Evolutionary conservation across 1,140 invertebrate species (phyloP).

Genomic region (Drosophila orena): DNA sequence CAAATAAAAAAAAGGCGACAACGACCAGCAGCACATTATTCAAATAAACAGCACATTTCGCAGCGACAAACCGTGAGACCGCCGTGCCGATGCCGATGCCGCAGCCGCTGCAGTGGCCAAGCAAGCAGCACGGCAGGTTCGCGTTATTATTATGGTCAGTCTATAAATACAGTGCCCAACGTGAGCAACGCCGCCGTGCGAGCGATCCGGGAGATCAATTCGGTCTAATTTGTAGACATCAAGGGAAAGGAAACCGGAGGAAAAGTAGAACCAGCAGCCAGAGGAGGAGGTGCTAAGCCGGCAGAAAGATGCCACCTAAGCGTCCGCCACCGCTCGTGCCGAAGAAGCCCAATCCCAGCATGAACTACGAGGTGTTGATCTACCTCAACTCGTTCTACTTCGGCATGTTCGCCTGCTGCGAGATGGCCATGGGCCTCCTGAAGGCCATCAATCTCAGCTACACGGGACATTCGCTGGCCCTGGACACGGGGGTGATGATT

Average conservation of each 20-base stretch:
- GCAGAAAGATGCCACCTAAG: constrained; percentile 71
- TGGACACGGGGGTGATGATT: constrained; percentile 91
- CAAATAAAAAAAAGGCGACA: constrained; percentile 68
- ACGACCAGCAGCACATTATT: constrained; percentile 70
- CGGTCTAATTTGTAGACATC: constrained; percentile 15
- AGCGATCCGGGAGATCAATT: constrained; percentile 32
- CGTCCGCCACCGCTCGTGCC: constrained; percentile 85
- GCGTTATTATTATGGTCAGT: constrained; percentile 79
- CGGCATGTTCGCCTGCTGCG: constrained; percentile 92
- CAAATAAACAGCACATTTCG: constrained; percentile 62
- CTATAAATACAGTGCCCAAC: constrained; percentile 78
- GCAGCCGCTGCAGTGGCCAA: constrained; percentile 49
- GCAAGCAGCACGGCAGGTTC: constrained; percentile 47
- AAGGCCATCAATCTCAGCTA: constrained; percentile 92
- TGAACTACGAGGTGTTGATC: constrained; percentile 92
- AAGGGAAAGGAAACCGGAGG: neutral
- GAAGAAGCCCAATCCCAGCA: constrained; percentile 88
- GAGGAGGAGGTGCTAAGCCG: constrained; percentile 7
- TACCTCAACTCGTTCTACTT: constrained; percentile 94
- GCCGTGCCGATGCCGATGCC: constrained; percentile 38
- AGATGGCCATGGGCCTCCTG: constrained; percentile 91
- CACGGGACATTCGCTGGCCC: constrained; percentile 89
- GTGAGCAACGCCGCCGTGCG: constrained; percentile 53
- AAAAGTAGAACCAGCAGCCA: neutral
- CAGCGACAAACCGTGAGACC: constrained; percentile 46